Conservation (phyloP, 2,888 invertebrate genomes). For the Xestobium rufovillosum region DNA sequence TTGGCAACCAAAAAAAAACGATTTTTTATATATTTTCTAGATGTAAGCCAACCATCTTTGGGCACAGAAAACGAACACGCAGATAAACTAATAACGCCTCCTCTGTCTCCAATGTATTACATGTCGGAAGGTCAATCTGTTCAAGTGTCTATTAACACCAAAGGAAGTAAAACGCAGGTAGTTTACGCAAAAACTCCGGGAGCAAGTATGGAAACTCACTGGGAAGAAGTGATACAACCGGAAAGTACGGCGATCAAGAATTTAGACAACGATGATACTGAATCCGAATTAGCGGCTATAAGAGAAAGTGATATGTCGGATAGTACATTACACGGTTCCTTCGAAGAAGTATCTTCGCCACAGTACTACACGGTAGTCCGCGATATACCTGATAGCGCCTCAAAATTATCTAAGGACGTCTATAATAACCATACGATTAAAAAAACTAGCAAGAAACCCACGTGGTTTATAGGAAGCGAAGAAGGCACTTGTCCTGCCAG, state of each 20-base stretch:
- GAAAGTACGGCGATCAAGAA: conserved; percentile 33
- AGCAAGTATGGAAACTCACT: conserved; percentile 58
- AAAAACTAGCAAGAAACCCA: conserved; percentile 42
- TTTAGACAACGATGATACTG: conserved; percentile 72
- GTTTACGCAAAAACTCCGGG: conserved; percentile 40
- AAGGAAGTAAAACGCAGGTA: conserved; percentile 41
- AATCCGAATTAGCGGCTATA: conserved; percentile 82
- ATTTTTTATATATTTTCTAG: conserved; percentile 39
- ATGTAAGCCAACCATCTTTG: conserved; percentile 69
- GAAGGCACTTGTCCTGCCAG: conserved; percentile 37
- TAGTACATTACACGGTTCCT: conserved; percentile 67
- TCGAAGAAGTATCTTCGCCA: no score
- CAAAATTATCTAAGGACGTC: conserved; percentile 30
- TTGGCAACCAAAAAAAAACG: no score
- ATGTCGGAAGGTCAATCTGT: conserved; percentile 49
- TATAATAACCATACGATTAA: conserved; percentile 28
- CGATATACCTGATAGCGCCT: no score
- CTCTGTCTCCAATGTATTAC: conserved; percentile 56
- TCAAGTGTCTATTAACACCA: conserved; percentile 41
- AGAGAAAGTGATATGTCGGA: conserved; percentile 85
- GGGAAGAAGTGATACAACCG: conserved; percentile 55
- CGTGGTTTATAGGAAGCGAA: conserved; percentile 52
- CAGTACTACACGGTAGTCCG: no score
- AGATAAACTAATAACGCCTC: conserved; percentile 48
- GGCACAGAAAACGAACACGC: conserved; percentile 59